These are phyloP conservation scores for Drosophila planitibia DNA, from an alignment of 2,888 invertebrate species.

Conservation along the genomic window DNA sequence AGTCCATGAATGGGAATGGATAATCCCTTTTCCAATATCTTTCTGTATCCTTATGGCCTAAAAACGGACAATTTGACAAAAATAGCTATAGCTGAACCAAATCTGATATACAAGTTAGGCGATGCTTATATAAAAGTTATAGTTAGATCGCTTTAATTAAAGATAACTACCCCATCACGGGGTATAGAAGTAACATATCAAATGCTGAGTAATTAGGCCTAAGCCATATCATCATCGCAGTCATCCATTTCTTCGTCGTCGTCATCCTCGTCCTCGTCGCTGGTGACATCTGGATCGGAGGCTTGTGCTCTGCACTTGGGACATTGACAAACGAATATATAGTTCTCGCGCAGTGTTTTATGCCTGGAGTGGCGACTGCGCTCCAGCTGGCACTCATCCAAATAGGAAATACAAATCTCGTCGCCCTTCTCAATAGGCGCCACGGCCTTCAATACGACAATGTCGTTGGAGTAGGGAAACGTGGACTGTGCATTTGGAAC, in stretches of 20 bases:
- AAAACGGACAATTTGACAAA: background rate
- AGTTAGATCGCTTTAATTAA: slow-evolving; percentile 21
- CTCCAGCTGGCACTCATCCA: slow-evolving; percentile 93
- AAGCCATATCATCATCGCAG: slow-evolving; percentile 66
- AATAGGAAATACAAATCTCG: slow-evolving; percentile 95
- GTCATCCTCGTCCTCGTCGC: slow-evolving; percentile 90
- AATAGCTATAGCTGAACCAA: background rate
- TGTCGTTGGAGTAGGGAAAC: slow-evolving; percentile 93
- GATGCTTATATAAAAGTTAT: background rate
- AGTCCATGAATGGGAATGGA: background rate
- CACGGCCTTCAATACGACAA: slow-evolving; percentile 90
- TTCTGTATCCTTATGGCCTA: background rate
- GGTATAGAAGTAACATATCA: slow-evolving; percentile 11
- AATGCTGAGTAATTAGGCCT: background rate
- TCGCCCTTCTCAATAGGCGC: slow-evolving; percentile 91
- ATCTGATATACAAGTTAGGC: background rate
- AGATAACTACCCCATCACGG: slow-evolving; percentile 7
- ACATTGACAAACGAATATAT: slow-evolving; percentile 93
- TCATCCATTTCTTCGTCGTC: slow-evolving; percentile 83
- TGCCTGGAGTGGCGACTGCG: slow-evolving; percentile 95
- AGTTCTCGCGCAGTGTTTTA: slow-evolving; percentile 91
- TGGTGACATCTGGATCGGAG: slow-evolving; percentile 92
- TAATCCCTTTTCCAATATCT: background rate
- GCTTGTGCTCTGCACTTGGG: slow-evolving; percentile 91
- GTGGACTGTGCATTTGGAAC: slow-evolving; percentile 94